Evolutionary conservation across 2,888 invertebrate species (phyloP), one percentile per base, ranked within the genome.

Genomic region (Mechanitis messenoides): DNA sequence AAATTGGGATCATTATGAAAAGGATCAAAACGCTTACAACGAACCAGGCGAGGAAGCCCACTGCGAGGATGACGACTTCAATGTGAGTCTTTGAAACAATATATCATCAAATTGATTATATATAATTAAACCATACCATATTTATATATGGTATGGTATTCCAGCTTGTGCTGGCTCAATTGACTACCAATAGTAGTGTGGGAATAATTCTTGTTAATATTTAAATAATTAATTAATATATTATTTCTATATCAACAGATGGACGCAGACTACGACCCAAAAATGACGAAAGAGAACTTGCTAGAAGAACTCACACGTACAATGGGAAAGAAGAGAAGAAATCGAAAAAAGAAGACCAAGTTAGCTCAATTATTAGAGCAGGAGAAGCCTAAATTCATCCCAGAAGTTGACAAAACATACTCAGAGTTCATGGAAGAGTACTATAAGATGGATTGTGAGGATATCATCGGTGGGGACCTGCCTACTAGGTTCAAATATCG

Each of bases 401-500:
- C 98, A 0, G 86, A 91, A 0, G 91, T 93, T 63, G 92, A 94
- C 65, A 91, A 91, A 74, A 94, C 94, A 0, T 98, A 96, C 81
- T 93, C 94, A 45, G 92, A 97, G 72, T 98, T 98, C 77, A 93
- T 98, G 78, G 97, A 98, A 74, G 98, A 98, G 81, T 98, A 98
- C 81, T 98, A 98, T 78, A 93, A 95, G 74, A 90, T 98, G 78
- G 97, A 98, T 82, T 99, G 96, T 80, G 99, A 99, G 78, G 99
- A 99, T 82, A 93, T 98, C 58, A 94, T 99, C 56, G 98, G 94
- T 0, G 98, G 95, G 0, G 97, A 98, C 77, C 82, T 95, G 71
- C 97, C 97, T 0, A 98, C 97, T 64, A 91, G 96, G 71, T 99
- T 98, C 84, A 97, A 97, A 77, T 99, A 99, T 78, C 92, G 97